Evolutionary conservation across 2,888 invertebrate genomes (phyloP), one percentile per base, ranked within the genome.

Genomic region (Caenorhabditis macrosperma): DNA sequence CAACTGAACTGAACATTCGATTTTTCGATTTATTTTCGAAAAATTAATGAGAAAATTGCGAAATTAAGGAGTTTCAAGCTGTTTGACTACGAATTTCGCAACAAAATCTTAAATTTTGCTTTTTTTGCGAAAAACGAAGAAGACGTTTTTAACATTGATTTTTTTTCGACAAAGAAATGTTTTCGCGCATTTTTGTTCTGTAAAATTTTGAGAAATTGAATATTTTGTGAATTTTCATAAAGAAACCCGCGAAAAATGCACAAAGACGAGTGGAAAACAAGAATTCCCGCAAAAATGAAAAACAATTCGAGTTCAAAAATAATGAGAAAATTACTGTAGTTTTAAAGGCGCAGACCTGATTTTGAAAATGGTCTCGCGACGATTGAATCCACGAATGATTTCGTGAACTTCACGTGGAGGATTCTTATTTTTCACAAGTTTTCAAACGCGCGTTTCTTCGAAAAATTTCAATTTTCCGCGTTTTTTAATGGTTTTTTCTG

Each of bases 281-380:
- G 15, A 38, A 38, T 10, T 12, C 12, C 12, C 38, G 38, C 5
- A 38, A 38, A 33, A 33, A 33, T 33, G 5, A 9, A 33, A 33
- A 33, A 33, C 9, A 15, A 44, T 26, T 35, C 15, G 7, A 17
- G 22, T n/a, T 0, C 1, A 38, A 52, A 52, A 52, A 35, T 54
- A 20, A 2, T 48, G 17, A 9, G 2, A 54, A 35, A 10, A 2
- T 57, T 17, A 50, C 68, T 33, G 68, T 68, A 48, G 38, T 4
- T 48, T 50, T 50, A 35, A 68, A 68, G 69, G 52, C 41, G 54
- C 69, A 61, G 20, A 15, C 20, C 17, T 20, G 1, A 1, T 24
- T 44, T 28, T 15, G 4, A 7, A n/a, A 24, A 1, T 15, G 69
- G 69, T 71, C 44, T 71, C 54, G 52, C 20, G 50, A 54, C 69